Evolutionary conservation across 2,888 invertebrate species (phyloP), one percentile per base, ranked within the genome.

Genomic region (Catocala fraxini): DNA sequence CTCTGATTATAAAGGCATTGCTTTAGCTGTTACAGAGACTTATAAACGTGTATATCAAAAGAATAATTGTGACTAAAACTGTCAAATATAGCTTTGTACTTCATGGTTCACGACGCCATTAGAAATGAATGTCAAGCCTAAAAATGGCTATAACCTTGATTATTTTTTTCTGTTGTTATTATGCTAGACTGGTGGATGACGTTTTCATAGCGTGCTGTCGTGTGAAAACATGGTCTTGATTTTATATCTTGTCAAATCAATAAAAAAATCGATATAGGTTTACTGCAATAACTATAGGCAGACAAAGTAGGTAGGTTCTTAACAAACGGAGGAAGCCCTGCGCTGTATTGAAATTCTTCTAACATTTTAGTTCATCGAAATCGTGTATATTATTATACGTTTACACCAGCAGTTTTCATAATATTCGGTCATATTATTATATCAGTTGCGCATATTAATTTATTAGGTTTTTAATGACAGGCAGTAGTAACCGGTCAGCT

Each of bases 401-500:
- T 12, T 45, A 5, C 4, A 12, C 45, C 7, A 13, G 7, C 13
- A 46, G 13, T 46, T 15, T 48, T 33, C 9, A 48, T 33, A 11
- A 48, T 33, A 51, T 10, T 39, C n/a, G 11, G 34, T 34, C 25
- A 6, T n/a, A n/a, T n/a, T n/a, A n/a, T n/a, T 39, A 33, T 15
- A 43, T 34, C 25, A 6, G 33, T 12, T 11, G 51, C 0, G 39
- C 0, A 54, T 43, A 51, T 13, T 34, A 33, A 45, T 33, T 63
- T 56, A 43, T 51, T 49, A 63, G 6, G 59, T 60, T 57, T 60
- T 66, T 67, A 73, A 68, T 71, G 59, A 72, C 68, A 68, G 12
- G 39, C 66, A 70, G 70, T 68, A 70, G 70, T 68, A 68, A 51
- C 56, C 61, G 64, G 67, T 68, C 71, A 67, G 63, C 63, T 74